phyloP scores from a whole-genome alignment of 2,797 vertebrate genomes.

The Tragelaphus oryx region DNA sequence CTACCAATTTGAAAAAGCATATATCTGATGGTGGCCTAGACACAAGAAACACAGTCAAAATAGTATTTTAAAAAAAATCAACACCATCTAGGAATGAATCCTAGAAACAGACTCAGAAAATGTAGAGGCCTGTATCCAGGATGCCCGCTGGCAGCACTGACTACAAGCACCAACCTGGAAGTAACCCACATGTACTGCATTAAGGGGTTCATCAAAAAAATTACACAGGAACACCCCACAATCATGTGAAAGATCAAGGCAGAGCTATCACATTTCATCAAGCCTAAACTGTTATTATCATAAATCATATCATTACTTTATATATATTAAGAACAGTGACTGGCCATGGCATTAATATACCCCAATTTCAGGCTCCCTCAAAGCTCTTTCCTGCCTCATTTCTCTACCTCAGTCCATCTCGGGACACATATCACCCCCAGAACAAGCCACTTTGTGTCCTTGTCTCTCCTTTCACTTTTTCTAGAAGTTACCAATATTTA shows the following conservation, averaged over 20 bases:
- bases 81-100: background rate
- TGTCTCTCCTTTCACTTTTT: background rate
- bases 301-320: background rate
- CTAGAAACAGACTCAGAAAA: background rate
- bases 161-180: background rate
- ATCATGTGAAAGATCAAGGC: slow-evolving; percentile 27
- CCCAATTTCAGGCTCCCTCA: background rate
- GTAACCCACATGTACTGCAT: background rate
- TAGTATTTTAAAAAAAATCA: background rate
- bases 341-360: background rate
- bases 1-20: slow-evolving; percentile 13
- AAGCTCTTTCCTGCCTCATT: background rate
- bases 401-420: background rate
- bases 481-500: background rate
- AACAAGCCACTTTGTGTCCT: background rate
- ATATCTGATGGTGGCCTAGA: background rate
- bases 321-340: background rate
- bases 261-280: background rate
- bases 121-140: background rate
- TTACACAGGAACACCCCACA: slow-evolving; percentile 15
- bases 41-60: background rate
- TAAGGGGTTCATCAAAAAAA: background rate
- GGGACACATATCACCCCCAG: background rate
- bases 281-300: background rate
- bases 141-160: background rate